Evolutionary conservation across 2,797 vertebrate genomes (phyloP).

Genomic region (Semotilus atromaculatus): DNA sequence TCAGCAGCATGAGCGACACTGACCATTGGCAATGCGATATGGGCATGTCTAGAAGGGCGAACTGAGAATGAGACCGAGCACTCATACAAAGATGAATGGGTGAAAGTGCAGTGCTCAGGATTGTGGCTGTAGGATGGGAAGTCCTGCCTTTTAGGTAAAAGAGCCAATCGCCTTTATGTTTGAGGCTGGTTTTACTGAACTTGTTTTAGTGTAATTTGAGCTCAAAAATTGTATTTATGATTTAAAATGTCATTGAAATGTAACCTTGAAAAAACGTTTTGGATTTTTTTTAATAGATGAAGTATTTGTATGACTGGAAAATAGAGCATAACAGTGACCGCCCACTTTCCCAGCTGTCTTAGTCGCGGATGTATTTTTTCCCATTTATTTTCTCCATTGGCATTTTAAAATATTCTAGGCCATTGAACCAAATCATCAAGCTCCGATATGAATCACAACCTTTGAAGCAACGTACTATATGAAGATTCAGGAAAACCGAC

Average conservation of each 20-base stretch:
- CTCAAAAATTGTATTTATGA: not conserved
- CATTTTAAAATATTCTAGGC: constrained; percentile 1
- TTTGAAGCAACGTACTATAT: not conserved
- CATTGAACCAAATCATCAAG: not conserved
- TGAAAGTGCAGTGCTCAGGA: not conserved
- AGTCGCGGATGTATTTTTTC: not conserved
- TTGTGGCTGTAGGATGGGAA: not conserved
- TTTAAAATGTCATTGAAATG: not conserved
- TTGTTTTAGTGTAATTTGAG: not conserved
- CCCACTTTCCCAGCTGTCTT: constrained; percentile 2
- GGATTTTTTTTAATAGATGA: not conserved
- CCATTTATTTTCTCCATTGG: not conserved
- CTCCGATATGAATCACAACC: not conserved
- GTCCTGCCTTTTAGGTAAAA: not conserved
- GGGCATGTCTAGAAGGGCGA: not conserved
- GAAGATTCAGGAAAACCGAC: not conserved
- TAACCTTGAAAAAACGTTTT: not conserved
- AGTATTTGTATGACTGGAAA: not conserved
- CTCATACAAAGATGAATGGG: not conserved
- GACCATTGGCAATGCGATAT: not conserved
- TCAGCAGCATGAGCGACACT: not conserved
- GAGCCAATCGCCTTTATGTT: not conserved
- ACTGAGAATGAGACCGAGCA: not conserved
- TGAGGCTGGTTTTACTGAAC: not conserved
- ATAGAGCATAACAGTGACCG: not conserved